Evolutionary conservation across 2,888 invertebrate genomes (phyloP).

Genomic region (Plagodis pulveraria): DNA sequence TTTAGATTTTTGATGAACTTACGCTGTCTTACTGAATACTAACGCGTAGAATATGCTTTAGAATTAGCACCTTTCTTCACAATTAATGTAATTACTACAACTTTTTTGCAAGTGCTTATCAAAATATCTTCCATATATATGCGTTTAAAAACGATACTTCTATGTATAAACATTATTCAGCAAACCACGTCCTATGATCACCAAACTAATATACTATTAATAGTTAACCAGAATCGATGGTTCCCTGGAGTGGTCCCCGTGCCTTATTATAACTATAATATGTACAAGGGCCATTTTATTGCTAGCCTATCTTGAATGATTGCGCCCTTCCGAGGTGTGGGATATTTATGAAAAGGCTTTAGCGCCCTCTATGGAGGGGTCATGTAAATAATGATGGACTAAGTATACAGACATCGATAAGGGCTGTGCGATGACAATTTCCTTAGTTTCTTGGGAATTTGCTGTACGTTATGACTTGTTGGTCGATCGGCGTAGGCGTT

Average conservation of each 20-base stretch:
- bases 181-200: slow-evolving; percentile 26
- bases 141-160: neutral
- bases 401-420: slow-evolving; percentile 13
- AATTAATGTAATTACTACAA: no score
- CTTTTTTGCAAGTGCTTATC: no score
- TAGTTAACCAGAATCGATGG: slow-evolving; percentile 74
- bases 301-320: slow-evolving; percentile 70
- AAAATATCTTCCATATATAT: no score
- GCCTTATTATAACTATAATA: slow-evolving; percentile 73
- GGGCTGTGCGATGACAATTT: slow-evolving; percentile 31
- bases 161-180: slow-evolving; percentile 2
- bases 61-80: no score
- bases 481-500: no score
- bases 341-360: slow-evolving; percentile 69
- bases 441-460: no score
- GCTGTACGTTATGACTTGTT: no score
- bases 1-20: no score
- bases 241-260: slow-evolving; percentile 66
- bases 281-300: slow-evolving; percentile 75
- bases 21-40: no score
- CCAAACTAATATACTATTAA: slow-evolving; percentile 58
- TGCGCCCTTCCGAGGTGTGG: slow-evolving; percentile 58
- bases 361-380: slow-evolving; percentile 51
- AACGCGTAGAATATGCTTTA: no score
- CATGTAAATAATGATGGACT: slow-evolving; percentile 57